phyloP scores from a whole-genome alignment of 2,888 invertebrate genomes.

The Chalcosyrphus nemorum region DNA sequence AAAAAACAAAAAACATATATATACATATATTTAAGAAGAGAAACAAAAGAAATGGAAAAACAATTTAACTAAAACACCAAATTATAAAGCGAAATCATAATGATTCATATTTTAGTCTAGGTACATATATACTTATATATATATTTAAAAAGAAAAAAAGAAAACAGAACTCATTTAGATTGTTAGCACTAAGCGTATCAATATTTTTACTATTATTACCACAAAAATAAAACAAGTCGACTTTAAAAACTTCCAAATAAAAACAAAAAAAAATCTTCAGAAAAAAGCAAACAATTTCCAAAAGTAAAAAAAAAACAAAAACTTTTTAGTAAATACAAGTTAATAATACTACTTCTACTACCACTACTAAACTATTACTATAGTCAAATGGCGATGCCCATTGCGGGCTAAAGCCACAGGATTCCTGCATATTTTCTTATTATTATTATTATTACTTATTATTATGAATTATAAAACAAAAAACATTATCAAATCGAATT shows the following conservation, averaged over 20 bases:
- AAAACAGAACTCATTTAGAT: constrained; percentile 64
- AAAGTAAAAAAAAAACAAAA: no score
- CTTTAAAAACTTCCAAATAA: constrained; percentile 53
- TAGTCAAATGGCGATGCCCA: constrained; percentile 46
- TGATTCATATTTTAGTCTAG: constrained; percentile 67
- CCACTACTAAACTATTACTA: constrained; percentile 66
- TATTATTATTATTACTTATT: constrained; percentile 58
- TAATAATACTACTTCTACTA: constrained; percentile 68
- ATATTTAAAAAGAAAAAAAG: constrained; percentile 36
- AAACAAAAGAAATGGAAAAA: constrained; percentile 34
- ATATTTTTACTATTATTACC: constrained; percentile 72
- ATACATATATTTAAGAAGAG: constrained; percentile 50
- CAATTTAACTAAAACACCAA: constrained; percentile 65
- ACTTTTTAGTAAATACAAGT: constrained; percentile 52
- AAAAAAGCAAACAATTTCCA: constrained; percentile 18
- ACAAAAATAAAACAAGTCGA: constrained; percentile 45
- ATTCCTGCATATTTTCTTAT: constrained; percentile 72
- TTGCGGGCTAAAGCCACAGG: constrained; percentile 54
- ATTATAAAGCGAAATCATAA: constrained; percentile 65
- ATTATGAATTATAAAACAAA: constrained; percentile 28
- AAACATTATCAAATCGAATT: constrained; percentile 55
- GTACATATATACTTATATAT: constrained; percentile 46
- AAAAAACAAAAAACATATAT: constrained; percentile 22
- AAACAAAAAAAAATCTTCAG: constrained; percentile 29
- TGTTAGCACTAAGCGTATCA: constrained; percentile 73